A percentile compares a stretch with the other conserved stretches of the same genome.
Conservation (phyloP, 2,888 invertebrate species). For the Byasa hedistus region DNA sequence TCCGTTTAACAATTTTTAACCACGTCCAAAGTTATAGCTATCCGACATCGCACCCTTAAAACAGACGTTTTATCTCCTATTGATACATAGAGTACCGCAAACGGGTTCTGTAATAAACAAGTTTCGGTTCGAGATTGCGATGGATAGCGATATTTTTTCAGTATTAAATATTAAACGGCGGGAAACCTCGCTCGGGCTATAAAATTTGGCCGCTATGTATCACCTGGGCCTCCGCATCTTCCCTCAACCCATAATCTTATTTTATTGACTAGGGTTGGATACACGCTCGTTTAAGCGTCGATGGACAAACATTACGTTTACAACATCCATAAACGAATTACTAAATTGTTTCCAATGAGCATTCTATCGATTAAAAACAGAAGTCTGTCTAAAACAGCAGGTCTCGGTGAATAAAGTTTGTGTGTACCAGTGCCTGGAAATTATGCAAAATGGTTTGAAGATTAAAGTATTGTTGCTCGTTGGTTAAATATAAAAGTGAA, state of each 20-base stretch:
- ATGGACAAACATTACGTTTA: slow-evolving; percentile 9
- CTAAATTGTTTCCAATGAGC: neutral
- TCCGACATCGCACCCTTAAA: neutral
- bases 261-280: slow-evolving; percentile 71
- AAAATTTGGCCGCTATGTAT: slow-evolving; percentile 71
- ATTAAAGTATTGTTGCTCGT: neutral
- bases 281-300: slow-evolving; percentile 20
- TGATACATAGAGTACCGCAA: slow-evolving; percentile 37
- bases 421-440: neutral
- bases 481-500: neutral
- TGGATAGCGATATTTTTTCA: slow-evolving; percentile 53
- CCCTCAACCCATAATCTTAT: slow-evolving; percentile 67
- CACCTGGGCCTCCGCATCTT: slow-evolving; percentile 63
- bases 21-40: slow-evolving; percentile 4
- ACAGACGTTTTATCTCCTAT: slow-evolving; percentile 38
- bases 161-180: slow-evolving; percentile 51
- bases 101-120: slow-evolving; percentile 53
- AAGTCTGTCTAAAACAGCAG: neutral
- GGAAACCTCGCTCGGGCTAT: slow-evolving; percentile 70
- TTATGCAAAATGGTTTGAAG: neutral
- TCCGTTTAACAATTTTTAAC: neutral
- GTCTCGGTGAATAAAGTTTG: neutral
- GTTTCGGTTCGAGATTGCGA: slow-evolving; percentile 55
- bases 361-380: neutral
- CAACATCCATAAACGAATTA: neutral